These are phyloP conservation scores for Meloidogyne exigua DNA, from an alignment of 1,140 invertebrate species.

Conservation along the genomic window DNA sequence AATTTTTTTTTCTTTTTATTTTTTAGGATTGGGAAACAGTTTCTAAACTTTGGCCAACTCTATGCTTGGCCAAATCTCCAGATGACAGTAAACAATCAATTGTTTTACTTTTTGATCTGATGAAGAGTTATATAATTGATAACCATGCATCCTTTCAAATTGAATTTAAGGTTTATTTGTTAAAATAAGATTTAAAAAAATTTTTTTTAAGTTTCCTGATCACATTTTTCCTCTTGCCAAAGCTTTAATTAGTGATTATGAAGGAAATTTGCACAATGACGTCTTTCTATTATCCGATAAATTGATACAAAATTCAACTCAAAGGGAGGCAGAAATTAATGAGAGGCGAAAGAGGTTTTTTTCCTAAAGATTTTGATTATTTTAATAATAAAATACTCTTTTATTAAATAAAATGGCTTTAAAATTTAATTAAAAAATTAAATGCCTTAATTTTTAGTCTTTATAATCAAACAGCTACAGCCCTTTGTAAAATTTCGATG, in stretches of 20 bases:
- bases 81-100: conserved; percentile 75
- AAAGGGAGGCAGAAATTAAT: background rate
- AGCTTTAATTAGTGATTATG: conserved; percentile 35
- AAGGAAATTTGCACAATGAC: conserved; percentile 34
- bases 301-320: conserved; percentile 16
- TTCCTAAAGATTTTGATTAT: background rate
- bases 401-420: too few relatives aligned
- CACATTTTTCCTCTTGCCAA: conserved; percentile 36
- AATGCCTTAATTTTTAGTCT: conserved; percentile 3
- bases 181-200: background rate
- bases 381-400: too few relatives aligned
- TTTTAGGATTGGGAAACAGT: conserved; percentile 74
- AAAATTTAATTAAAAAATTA: background rate
- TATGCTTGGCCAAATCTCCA: background rate
- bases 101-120: conserved; percentile 73
- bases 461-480: background rate
- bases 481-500: conserved; percentile 11
- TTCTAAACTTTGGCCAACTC: conserved; percentile 73
- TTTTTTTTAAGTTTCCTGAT: conserved; percentile 50
- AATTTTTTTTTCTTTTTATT: background rate
- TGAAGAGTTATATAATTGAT: conserved; percentile 67
- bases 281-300: conserved; percentile 14
- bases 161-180: conserved; percentile 43
- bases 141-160: conserved; percentile 67
- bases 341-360: background rate